Evolutionary conservation across 2,888 invertebrate species (phyloP), one percentile per base, ranked within the genome.

Genomic region (Limnephilus lunatus): DNA sequence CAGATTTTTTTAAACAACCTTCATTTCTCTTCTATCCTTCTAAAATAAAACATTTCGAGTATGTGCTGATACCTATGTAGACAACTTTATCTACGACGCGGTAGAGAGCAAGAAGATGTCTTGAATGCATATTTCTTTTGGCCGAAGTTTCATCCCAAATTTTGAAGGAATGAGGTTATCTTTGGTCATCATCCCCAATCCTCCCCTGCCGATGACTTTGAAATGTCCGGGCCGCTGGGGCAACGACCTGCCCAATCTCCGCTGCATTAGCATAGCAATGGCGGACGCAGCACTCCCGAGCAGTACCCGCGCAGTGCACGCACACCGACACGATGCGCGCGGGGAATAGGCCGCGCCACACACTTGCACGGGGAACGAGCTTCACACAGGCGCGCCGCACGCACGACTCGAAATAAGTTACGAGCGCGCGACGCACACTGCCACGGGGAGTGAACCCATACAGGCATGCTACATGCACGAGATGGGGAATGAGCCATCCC

Each of bases 241-340:
- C 96, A 96, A 95, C 95, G 96, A 96, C 96, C 96, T 96, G 95
- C 95, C 96, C 96, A 96, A 96, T 96, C 96, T 96, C 96, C 95
- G 95, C 95, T 95, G 96, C 96, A 96, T 96, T 96, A 96, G 96
- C 96, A 96, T 96, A 95, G 96, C 96, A 91, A 92, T 92, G 92
- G 92, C 93, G 94, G 92, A 91, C 91, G 91, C 68, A 94, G 89
- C 35, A 82, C 91, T 85, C 39, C 85, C 88, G 44, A 44, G 80
- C 81, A 83, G 19, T 87, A 85, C 93, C 32, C 82, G 86, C 93
- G 88, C 81, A 83, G 19, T 87, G 89, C 93, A 91, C 91, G 44
- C 44, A 44, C 44, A 44, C 44, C 44, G 44, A 12, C 44, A 44
- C 44, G 44, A 44, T 12, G 44, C 44, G 12, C 44, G 44, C 44